Evolutionary conservation across 2,113 vertebrate genomes (phyloP).

Genomic region (Dolichotis patagonum): DNA sequence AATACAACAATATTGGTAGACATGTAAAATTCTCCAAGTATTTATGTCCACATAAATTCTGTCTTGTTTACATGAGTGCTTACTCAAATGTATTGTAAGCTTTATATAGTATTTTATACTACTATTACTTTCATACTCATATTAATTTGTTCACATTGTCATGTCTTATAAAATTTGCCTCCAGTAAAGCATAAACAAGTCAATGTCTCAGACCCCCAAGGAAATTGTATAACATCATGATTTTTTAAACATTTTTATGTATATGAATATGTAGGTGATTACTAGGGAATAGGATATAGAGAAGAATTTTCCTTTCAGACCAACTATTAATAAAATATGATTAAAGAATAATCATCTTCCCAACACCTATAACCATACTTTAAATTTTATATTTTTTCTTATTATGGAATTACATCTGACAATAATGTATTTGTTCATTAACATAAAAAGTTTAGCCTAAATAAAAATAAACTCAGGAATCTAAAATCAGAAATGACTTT

Average conservation of each 20-base stretch:
- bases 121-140: neutral
- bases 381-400: slow-evolving; percentile 24
- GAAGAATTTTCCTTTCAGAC: neutral
- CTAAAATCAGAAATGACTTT: neutral
- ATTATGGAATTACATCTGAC: neutral
- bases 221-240: neutral
- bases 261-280: neutral
- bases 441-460: neutral
- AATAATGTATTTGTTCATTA: neutral
- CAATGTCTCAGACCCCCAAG: neutral
- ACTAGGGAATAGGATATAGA: neutral
- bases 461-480: neutral
- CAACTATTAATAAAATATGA: slow-evolving; percentile 16
- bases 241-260: neutral
- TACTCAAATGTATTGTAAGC: neutral
- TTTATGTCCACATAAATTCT: neutral
- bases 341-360: neutral
- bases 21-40: neutral
- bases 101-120: neutral
- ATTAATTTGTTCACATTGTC: slow-evolving; percentile 35
- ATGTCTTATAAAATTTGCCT: neutral
- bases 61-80: neutral
- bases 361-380: neutral
- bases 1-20: neutral
- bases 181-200: neutral